Conservation (phyloP, 2,888 invertebrate species). For the Calliphora vomitoria region DNA sequence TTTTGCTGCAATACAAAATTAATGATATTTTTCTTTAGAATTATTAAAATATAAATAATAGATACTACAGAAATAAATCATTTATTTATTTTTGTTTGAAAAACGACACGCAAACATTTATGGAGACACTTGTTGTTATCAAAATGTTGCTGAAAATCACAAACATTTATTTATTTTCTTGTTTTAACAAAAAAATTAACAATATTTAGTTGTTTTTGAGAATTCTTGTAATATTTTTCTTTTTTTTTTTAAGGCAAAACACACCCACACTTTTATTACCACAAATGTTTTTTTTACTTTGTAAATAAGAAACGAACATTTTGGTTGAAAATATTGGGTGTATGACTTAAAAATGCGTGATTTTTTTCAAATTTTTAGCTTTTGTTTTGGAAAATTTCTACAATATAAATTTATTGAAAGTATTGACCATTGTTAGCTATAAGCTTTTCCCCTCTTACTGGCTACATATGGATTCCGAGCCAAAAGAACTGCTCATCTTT, state of each 20-base stretch:
- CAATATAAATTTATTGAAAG: too few relatives aligned
- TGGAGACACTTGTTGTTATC: conserved; percentile 64
- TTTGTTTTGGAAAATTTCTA: too few relatives aligned
- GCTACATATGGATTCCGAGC: too few relatives aligned
- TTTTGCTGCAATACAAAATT: background rate
- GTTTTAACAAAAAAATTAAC: conserved; percentile 22
- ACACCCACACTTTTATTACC: conserved; percentile 51
- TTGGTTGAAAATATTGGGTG: conserved; percentile 2
- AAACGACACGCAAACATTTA: conserved; percentile 60
- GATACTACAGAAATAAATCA: conserved; percentile 36
- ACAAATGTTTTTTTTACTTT: conserved; percentile 52
- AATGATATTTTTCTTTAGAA: background rate
- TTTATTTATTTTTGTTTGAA: background rate
- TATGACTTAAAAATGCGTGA: too few relatives aligned
- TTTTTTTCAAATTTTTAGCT: too few relatives aligned
- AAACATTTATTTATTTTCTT: conserved; percentile 47
- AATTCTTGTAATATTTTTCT: conserved; percentile 22
- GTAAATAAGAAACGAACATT: conserved; percentile 21
- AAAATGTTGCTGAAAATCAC: conserved; percentile 58
- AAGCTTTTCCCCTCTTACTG: too few relatives aligned
- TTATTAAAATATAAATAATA: background rate
- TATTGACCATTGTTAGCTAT: too few relatives aligned
- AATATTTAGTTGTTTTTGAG: background rate
- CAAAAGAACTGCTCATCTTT: too few relatives aligned
- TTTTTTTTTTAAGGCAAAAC: background rate